Evolutionary conservation across 2,113 vertebrate genomes (phyloP), one percentile per base, ranked within the genome.

Genomic region (Daubentonia madagascariensis): DNA sequence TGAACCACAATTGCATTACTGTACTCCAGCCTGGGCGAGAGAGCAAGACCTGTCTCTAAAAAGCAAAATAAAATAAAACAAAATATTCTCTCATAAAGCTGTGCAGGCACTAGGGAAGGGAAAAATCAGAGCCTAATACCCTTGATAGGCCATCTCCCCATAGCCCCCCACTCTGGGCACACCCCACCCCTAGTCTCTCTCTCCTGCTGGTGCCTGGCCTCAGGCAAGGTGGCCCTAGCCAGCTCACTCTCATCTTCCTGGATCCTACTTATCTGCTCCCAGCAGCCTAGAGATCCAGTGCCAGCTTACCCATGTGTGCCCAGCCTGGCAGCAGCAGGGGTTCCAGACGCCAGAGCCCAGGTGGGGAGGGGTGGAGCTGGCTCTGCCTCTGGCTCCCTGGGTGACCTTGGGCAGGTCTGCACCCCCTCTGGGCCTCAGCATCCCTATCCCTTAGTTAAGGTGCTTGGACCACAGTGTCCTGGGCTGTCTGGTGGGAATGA

Each of bases 291-390:
- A 92, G 63, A 87, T 6, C 73, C 54, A 63, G 54, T 2, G 87
- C 97, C 96, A 94, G 43, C 35, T 30, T 65, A 8, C 22, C 76
- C 50, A 81, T 6, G 61, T 89, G 54, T 85, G n/a, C 88, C 86
- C 92, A 97, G 93, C 78, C 85, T 96, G 91, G 91, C 96, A 94
- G 91, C 93, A 78, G 67, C 78, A 54, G 65, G 48, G 57, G n/a
- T 75, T 54, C 20, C 18, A 23, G 11, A 70, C 95, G 85, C 80
- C 94, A 94, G 85, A 93, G 16, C 50, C 88, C 90, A 94, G 75
- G 70, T 20, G 32, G 72, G 40, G 22, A 95, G 50, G 10, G 10
- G 68, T 1, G 6, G 79, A 40, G 75, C 83, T 14, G 80, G 43
- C 73, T 93, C 61, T 73, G 67, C 45, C 90, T 89, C 79, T 73